These are phyloP conservation scores for Hypolimnas misippus DNA, from an alignment of 2,888 invertebrate genomes.

Conservation along the genomic window DNA sequence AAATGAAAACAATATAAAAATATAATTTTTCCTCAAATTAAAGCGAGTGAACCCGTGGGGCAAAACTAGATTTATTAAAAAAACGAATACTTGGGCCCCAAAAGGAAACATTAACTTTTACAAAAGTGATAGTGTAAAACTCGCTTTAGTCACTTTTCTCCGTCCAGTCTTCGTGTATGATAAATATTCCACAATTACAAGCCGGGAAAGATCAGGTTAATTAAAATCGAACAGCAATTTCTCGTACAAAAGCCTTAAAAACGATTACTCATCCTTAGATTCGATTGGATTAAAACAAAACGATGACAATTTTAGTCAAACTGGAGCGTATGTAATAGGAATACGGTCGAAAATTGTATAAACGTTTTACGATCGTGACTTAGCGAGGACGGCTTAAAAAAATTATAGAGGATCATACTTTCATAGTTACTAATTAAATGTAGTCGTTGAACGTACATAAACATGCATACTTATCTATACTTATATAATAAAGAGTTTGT, in stretches of 20 bases:
- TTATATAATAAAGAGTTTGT: background rate
- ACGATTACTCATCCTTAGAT: conserved; percentile 37
- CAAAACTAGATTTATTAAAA: too few species aligned
- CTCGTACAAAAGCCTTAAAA: conserved; percentile 32
- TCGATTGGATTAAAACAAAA: conserved; percentile 36
- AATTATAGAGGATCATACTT: conserved; percentile 40
- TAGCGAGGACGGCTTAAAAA: conserved; percentile 33
- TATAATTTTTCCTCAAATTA: too few species aligned
- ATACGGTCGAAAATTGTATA: conserved; percentile 29
- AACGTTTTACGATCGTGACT: conserved; percentile 27
- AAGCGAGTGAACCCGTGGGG: too few species aligned
- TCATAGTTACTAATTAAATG: conserved; percentile 31
- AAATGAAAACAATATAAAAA: too few species aligned
- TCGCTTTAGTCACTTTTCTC: too few species aligned
- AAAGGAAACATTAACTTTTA: too few species aligned
- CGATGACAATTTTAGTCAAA: conserved; percentile 8
- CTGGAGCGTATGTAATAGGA: conserved; percentile 7
- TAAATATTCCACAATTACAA: background rate
- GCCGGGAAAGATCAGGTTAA: conserved; percentile 21
- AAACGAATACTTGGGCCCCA: too few species aligned
- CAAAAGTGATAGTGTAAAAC: too few species aligned
- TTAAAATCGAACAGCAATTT: conserved; percentile 34
- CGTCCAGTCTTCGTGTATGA: background rate
- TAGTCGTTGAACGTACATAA: background rate
- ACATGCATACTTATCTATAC: background rate